Percentiles rank a stretch among this genome's conserved stretches.
Conservation (phyloP, 2,797 vertebrate genomes). For the Falco peregrinus region DNA sequence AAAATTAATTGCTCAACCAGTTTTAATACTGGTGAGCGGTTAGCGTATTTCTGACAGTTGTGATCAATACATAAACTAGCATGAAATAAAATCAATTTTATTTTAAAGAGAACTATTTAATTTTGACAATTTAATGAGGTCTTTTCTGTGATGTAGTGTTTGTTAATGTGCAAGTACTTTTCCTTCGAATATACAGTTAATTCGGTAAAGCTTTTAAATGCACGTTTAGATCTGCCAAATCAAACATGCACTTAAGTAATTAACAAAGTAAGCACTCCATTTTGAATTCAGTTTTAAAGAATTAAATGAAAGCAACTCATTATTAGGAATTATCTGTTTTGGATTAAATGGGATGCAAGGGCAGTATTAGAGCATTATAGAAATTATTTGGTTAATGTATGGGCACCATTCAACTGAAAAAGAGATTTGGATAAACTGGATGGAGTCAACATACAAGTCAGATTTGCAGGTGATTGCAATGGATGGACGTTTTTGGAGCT, state of each 20-base stretch:
- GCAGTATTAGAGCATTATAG: neutral
- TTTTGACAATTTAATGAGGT: constrained; percentile 53
- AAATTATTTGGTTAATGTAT: neutral
- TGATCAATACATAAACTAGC: constrained; percentile 29
- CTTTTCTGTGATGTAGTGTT: constrained; percentile 35
- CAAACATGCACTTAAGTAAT: constrained; percentile 20
- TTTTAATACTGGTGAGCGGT: neutral
- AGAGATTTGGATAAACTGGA: neutral
- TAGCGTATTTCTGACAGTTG: neutral
- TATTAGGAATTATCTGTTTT: neutral
- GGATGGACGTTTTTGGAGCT: neutral
- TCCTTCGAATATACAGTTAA: neutral
- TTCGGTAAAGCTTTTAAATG: neutral
- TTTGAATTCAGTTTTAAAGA: neutral
- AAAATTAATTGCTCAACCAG: constrained; percentile 4
- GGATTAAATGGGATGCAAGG: neutral
- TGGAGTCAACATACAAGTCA: neutral
- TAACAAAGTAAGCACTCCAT: neutral
- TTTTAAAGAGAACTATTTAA: constrained; percentile 58
- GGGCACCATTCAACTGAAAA: neutral
- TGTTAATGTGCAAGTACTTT: constrained; percentile 26
- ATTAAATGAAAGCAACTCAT: neutral
- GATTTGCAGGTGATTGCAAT: constrained; percentile 4
- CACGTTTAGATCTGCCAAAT: constrained; percentile 11
- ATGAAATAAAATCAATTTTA: constrained; percentile 56